Evolutionary conservation across 1,140 invertebrate species (phyloP).

Genomic region (Meloidogyne exigua): DNA sequence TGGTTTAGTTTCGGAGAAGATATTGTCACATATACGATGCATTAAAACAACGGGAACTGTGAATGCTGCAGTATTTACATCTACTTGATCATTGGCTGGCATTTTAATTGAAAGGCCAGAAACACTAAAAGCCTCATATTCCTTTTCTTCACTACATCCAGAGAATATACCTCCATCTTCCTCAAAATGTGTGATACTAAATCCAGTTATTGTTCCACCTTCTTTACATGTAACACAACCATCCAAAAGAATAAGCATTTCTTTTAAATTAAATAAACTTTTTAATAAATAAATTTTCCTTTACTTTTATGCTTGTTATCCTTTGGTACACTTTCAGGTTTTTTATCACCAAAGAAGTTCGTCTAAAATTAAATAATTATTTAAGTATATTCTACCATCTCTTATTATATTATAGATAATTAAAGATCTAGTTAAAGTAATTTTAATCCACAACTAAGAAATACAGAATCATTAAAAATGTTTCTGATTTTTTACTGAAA

Average conservation of each 20-base stretch:
- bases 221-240: not conserved
- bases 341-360: too few relatives aligned
- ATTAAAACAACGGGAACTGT: not conserved
- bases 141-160: not conserved
- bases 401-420: too few relatives aligned
- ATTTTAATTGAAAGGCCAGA: not conserved
- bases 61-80: not conserved
- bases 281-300: not conserved
- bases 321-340: not conserved
- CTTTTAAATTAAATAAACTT: not conserved
- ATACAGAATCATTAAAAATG: too few relatives aligned
- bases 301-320: not conserved
- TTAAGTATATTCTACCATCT: too few relatives aligned
- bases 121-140: not conserved
- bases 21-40: not conserved
- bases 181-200: not conserved
- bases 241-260: not conserved
- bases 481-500: too few relatives aligned
- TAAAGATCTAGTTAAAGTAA: too few relatives aligned
- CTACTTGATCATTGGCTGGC: not conserved
- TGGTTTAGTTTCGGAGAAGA: not conserved
- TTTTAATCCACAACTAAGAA: too few relatives aligned
- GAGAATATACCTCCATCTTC: not conserved
- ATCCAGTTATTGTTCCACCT: not conserved
- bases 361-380: too few relatives aligned